Conservation (phyloP, 2,113 vertebrate genomes). For the Hucho hucho region DNA sequence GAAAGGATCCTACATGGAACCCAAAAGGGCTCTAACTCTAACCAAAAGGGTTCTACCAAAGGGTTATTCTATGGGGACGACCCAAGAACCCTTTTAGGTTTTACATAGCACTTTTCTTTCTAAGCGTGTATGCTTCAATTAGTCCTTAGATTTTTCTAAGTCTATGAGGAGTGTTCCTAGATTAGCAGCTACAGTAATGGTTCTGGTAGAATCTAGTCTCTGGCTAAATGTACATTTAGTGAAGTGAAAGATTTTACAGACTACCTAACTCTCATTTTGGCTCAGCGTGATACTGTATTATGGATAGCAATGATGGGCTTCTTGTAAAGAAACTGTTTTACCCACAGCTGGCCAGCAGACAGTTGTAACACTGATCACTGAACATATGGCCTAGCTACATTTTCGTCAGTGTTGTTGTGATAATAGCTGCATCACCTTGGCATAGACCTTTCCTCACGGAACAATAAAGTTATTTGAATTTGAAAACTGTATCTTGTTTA, state of each 20-base stretch:
- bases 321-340: constrained; percentile 14
- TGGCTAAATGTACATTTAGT: neutral
- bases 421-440: constrained; percentile 30
- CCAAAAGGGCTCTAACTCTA: too few relatives aligned
- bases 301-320: constrained; percentile 27
- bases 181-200: neutral
- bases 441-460: neutral
- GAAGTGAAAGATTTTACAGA: constrained; percentile 32
- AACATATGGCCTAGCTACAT: constrained; percentile 5
- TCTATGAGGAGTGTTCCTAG: too few relatives aligned
- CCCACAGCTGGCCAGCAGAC: constrained; percentile 37
- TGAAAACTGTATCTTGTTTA: neutral
- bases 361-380: constrained; percentile 11
- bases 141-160: too few relatives aligned
- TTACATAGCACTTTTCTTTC: too few relatives aligned
- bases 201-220: neutral
- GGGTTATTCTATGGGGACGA: too few relatives aligned
- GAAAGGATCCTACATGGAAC: too few relatives aligned
- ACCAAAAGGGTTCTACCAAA: too few relatives aligned
- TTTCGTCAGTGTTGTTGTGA: constrained; percentile 9
- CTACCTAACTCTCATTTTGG: constrained; percentile 35
- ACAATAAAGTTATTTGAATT: too few relatives aligned
- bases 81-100: too few relatives aligned
- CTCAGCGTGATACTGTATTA: constrained; percentile 24
- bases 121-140: too few relatives aligned